Base-by-base conservation (phyloP, 2,888 invertebrate species). In the Papilio demoleus region DNA sequence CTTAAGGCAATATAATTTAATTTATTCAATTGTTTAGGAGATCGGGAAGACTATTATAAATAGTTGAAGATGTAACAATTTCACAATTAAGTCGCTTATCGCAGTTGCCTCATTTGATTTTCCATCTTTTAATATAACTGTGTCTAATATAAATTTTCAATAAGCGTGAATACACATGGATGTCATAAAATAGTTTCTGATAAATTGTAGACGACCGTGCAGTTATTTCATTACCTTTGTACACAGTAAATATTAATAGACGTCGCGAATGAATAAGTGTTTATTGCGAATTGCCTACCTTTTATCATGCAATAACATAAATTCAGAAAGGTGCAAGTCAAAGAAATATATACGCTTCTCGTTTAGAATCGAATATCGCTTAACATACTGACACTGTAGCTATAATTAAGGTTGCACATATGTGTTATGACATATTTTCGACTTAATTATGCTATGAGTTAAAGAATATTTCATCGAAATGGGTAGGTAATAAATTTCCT, bases 221-320 rank as follows among this genome's bases (percentile, higher is more conserved):
- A 59, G 47, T 12, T 22, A 47, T 66, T 66, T 66, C 34, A 59
- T 53, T 53, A 38, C n/a, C 27, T 66, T 56, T 24, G 53, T 36
- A 40, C 27, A 36, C 17, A 24, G 40, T 65, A 53, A 67, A 67
- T 50, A 53, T 60, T 34, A 50, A 67, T 61, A 47, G 42, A 61
- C 50, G 36, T 50, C 47, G 17, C 50, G 56, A 62, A 63, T 62
- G 61, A 67, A 67, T 67, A 67, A 67, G 56, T 62, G 56, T 62
- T 77, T 77, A 79, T 75, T 76, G 73, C 74, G 74, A 76, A 76
- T 78, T 73, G 73, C 70, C 70, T 76, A 72, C 70, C 69, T 72
- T n/a, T 74, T 72, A 75, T 72, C 72, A 65, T 56, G 63, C 42
- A 40, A 67, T 12, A 40, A 53, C 31, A 42, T 34, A 53, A 62